Evolutionary conservation across 2,113 vertebrate species (phyloP).

Genomic region (Mobula hypostoma): DNA sequence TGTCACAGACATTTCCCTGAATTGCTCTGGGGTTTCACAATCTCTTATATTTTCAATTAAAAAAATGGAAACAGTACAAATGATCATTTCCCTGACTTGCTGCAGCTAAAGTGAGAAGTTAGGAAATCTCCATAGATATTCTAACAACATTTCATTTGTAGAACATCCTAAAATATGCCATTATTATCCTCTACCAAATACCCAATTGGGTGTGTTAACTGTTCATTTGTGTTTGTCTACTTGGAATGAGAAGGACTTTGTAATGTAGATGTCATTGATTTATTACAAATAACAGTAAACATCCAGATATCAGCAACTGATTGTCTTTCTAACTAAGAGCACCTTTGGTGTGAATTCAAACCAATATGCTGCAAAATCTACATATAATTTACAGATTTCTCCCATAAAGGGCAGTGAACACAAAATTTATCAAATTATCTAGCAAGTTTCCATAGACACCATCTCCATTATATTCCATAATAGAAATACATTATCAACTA

Average conservation of each 20-base stretch:
- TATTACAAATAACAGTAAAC: neutral
- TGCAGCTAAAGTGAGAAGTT: neutral
- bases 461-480: neutral
- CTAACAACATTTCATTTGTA: neutral
- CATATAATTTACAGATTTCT: neutral
- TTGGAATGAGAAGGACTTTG: neutral
- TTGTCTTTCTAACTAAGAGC: neutral
- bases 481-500: too few species aligned
- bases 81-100: too few species aligned
- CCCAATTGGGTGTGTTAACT: neutral
- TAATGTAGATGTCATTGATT: neutral
- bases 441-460: neutral
- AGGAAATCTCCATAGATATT: neutral
- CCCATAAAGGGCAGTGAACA: neutral
- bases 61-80: too few species aligned
- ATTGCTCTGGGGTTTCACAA: too few species aligned
- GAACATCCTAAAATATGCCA: neutral
- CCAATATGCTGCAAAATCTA: neutral
- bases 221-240: neutral
- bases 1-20: too few species aligned
- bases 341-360: neutral
- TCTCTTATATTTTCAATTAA: too few species aligned
- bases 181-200: neutral
- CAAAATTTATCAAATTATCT: neutral
- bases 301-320: neutral